phyloP scores from a whole-genome alignment of 2,888 invertebrate species.

The Acanthosepion pharaonis region DNA sequence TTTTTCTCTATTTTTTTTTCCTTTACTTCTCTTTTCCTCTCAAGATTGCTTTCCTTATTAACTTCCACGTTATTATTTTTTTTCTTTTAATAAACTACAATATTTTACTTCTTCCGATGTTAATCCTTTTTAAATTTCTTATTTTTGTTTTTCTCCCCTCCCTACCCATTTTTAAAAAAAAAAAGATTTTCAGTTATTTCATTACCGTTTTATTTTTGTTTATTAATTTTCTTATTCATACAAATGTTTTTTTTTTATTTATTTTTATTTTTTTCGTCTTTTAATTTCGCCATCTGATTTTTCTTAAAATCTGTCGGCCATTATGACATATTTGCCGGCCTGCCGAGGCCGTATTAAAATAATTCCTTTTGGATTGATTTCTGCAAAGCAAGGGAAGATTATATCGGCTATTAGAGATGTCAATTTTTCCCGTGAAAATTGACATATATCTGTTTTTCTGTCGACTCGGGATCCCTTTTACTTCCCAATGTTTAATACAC shows the following conservation, averaged over 20 bases:
- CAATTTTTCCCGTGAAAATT: not conserved
- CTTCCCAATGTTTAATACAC: too few relatives aligned
- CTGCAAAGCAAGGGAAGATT: too few relatives aligned
- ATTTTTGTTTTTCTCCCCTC: not conserved
- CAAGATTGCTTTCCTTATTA: not conserved
- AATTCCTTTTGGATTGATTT: too few relatives aligned
- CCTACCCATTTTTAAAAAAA: too few relatives aligned
- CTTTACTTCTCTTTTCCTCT: not conserved
- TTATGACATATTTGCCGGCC: constrained; percentile 7
- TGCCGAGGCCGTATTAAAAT: too few relatives aligned
- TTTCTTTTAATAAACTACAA: not conserved
- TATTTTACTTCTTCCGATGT: not conserved
- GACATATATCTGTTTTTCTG: not conserved
- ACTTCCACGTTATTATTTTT: not conserved
- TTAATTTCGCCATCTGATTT: not conserved
- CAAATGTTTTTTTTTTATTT: not conserved
- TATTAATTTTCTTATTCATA: not conserved
- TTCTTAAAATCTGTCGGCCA: not conserved
- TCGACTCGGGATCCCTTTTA: not conserved
- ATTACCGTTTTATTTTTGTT: not conserved
- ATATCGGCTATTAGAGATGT: not conserved
- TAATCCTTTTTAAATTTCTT: not conserved
- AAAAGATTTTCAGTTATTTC: too few relatives aligned
- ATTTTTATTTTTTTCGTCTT: not conserved
- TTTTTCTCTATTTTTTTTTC: not conserved